Base-by-base conservation (phyloP, 1,140 invertebrate genomes). In the Bombyx mandarina region DNA sequence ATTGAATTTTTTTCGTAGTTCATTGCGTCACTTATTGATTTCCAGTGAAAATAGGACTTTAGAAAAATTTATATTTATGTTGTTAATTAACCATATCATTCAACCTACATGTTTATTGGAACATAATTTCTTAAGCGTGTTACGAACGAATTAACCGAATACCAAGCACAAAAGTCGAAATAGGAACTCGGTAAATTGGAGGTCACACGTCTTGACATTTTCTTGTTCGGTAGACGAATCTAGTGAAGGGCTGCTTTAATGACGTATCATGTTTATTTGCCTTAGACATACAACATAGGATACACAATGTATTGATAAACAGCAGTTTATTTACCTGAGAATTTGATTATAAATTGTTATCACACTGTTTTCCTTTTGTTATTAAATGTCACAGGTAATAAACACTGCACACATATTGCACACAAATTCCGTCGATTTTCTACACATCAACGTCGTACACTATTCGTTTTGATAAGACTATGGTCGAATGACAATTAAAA, bases 381-480 rank as follows among this genome's bases (percentile, higher is more conserved):
- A 75, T 67, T 67, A 82, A 74, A 82, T 79, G 79, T 83, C 81
- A 86, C 78, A 78, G 73, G 80, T 75, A 80, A 83, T 86, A 73
- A 85, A 82, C 80, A 85, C 79, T 64, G 54, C 72, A 73, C 79
- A 82, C 81, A 84, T 86, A 83, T 77, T 83, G 81, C 77, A 65
- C 67, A 75, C 75, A 78, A 66, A 69, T 78, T 81, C 66, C 67
- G 76, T 73, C 75, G 67, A 72, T 71, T 75, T 80, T 70, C 64
- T 75, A 62, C 69, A 68, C 70, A 73, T 58, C 58, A 63, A 71
- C 69, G 61, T 69, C 59, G 71, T 69, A 74, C 67, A 68, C 26
- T 35, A 35, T 60, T 66, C 61, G 57, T 57, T 51, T 49, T 52
- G 26, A 45, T 51, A 50, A 47, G 44, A 48, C 46, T 49, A 53